These are phyloP conservation scores for Clitarchus hookeri DNA, from an alignment of 2,888 invertebrate species.

Conservation along the genomic window DNA sequence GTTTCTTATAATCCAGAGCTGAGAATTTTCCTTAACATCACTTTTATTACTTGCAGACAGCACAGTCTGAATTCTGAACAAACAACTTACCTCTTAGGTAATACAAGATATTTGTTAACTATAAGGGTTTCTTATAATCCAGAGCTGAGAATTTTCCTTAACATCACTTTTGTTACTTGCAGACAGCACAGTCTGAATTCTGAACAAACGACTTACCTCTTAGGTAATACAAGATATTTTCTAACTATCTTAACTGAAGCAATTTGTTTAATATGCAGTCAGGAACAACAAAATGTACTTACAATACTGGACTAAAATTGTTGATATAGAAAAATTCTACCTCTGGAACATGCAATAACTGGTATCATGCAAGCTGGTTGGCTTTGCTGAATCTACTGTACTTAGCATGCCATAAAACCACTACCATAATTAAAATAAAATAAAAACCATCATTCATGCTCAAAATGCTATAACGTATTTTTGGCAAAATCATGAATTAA, in stretches of 20 bases:
- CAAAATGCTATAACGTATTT: neutral
- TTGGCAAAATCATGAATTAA: slow-evolving; percentile 31
- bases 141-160: neutral
- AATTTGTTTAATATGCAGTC: neutral
- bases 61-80: neutral
- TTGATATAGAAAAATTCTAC: neutral
- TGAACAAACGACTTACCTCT: neutral
- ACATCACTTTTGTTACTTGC: neutral
- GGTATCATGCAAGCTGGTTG: slow-evolving; percentile 2
- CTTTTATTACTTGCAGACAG: neutral
- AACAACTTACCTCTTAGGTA: neutral
- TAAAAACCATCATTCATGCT: slow-evolving; percentile 11
- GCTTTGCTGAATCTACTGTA: neutral
- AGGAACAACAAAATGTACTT: neutral
- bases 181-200: neutral
- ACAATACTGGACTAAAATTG: neutral
- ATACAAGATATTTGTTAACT: too few species aligned
- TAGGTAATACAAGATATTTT: too few species aligned
- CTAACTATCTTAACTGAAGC: neutral
- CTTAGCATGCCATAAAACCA: neutral
- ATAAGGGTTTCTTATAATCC: neutral
- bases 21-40: neutral
- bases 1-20: neutral
- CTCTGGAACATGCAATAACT: neutral
- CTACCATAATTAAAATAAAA: neutral